Base-by-base conservation (phyloP, 1,140 invertebrate genomes). In the Drosophila gunungcola region DNA sequence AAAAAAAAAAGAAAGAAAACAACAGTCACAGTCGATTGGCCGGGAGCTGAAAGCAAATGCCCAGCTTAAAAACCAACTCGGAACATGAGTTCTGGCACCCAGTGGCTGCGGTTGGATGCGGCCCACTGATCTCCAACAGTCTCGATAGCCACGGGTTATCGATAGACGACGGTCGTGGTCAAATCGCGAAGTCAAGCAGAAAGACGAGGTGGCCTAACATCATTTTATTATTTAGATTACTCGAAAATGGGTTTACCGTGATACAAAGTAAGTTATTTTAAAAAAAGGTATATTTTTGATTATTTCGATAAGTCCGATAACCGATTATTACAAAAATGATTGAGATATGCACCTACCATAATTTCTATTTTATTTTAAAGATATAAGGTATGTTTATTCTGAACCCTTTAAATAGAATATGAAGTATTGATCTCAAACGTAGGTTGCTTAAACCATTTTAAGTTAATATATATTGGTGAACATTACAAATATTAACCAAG, bases 11-110 rank as follows among this genome's bases (percentile, higher is more conserved):
- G 4, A n/a, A 25, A 34, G 3, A 10, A 10, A 46, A 46, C 36
- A 63, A 27, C 51, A 70, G 73, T 76, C 62, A 76, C 73, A 76
- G 73, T 76, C 73, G 73, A 76, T 76, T 76, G 73, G 73, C 54
- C 73, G 64, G 65, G 42, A 67, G 48, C 63, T 49, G 60, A 56
- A 73, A 48, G 41, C 16, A 39, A 75, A 67, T 76, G 73, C 72
- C 43, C 48, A 38, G 60, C 57, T 25, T 34, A 63, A 63, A 68
- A 21, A 16, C 21, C 45, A 39, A 13, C 48, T 51, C n/a, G 43
- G 51, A 74, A 74, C 73, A 74, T 51, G 73, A 65, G 49, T 76
- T 76, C 53, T 76, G 54, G 48, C 73, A 76, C 73, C 65, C 61
- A 34, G 53, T 76, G 61, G 62, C 53, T 76, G 72, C 72, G 53